These are phyloP conservation scores for Lathronympha strigana DNA, from an alignment of 2,888 invertebrate genomes.

Conservation along the genomic window DNA sequence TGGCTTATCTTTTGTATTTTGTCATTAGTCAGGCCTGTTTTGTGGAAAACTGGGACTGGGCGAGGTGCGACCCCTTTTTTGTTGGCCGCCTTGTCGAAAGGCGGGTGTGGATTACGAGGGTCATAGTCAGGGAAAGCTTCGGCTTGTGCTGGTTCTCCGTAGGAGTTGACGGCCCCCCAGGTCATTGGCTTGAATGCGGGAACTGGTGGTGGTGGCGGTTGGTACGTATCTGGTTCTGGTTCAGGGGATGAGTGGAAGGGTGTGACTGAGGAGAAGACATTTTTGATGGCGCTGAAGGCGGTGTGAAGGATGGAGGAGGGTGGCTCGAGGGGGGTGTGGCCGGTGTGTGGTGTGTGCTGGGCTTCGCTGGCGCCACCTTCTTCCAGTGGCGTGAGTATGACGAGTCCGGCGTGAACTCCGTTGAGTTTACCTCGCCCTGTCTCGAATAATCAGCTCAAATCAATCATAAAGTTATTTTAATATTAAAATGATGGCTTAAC, in stretches of 20 bases:
- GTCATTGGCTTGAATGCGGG: conserved; percentile 69
- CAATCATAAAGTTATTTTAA: conserved; percentile 22
- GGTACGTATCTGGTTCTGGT: conserved; percentile 48
- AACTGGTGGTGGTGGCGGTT: conserved; percentile 68
- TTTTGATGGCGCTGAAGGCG: conserved; percentile 75
- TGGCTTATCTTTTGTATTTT: conserved; percentile 74
- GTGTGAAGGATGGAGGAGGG: conserved; percentile 70
- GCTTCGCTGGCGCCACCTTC: conserved; percentile 59
- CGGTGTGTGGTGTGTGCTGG: conserved; percentile 55
- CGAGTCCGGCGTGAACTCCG: conserved; percentile 77
- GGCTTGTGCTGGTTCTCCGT: conserved; percentile 71
- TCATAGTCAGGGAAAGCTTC: conserved; percentile 69
- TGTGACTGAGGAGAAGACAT: conserved; percentile 59
- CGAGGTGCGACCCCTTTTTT: conserved; percentile 60
- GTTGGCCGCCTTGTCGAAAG: conserved; percentile 63
- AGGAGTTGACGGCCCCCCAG: conserved; percentile 76
- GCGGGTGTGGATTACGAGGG: conserved; percentile 60
- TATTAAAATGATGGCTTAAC: conserved; percentile 13
- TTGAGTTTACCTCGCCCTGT: conserved; percentile 78
- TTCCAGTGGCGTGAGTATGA: conserved; percentile 75
- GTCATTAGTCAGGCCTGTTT: conserved; percentile 63
- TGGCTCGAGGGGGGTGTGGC: conserved; percentile 70
- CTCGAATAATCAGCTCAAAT: conserved; percentile 64
- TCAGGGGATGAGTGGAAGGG: conserved; percentile 45
- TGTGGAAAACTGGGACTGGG: conserved; percentile 48